Evolutionary conservation across 2,888 invertebrate species (phyloP), one percentile per base, ranked within the genome.

Genomic region (Phengaris alcon): DNA sequence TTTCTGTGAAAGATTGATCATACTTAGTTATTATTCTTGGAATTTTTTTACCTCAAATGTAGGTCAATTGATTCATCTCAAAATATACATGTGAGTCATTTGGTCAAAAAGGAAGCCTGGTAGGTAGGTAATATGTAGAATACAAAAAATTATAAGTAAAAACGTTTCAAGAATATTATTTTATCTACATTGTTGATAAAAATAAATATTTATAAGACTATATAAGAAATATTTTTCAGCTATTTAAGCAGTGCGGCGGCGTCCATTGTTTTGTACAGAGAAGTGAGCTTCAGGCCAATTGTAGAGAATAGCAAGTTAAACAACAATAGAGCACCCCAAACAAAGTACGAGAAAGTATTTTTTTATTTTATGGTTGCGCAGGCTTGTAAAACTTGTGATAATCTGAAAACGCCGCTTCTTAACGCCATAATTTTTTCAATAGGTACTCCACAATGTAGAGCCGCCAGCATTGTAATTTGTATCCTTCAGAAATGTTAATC

Each of bases 21-120:
- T 4, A 64, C 64, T 12, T 35, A 44, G 35, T 64, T 35, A 35
- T 52, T 52, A 35, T 54, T 74, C 57, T 72, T 70, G 73, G 54
- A 68, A 72, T 72, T 22, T 69, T 70, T 70, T 15, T 35, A 13
- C 68, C 48, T 52, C 35, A 79, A 81, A 84, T 82, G 79, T 83
- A 81, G 82, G 84, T 82, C 84, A 83, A 78, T 78, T 79, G 79
- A 82, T 79, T 83, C 81, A 81, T 75, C 77, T 76, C 64, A 13
- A 64, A 52, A 52, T 52, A 64, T 44, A 64, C 76, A 79, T 55
- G 76, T 82, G 83, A 85, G 80, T 85, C 84, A 84, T 77, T 78
- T 68, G 57, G 44, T 75, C 52, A 73, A 35, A 70, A 68, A 9
- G 70, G 70, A 70, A 52, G 70, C 22, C 15, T 15, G 2, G 68